Evolutionary conservation across 2,797 vertebrate species (phyloP).

Genomic region (Esox lucius): DNA sequence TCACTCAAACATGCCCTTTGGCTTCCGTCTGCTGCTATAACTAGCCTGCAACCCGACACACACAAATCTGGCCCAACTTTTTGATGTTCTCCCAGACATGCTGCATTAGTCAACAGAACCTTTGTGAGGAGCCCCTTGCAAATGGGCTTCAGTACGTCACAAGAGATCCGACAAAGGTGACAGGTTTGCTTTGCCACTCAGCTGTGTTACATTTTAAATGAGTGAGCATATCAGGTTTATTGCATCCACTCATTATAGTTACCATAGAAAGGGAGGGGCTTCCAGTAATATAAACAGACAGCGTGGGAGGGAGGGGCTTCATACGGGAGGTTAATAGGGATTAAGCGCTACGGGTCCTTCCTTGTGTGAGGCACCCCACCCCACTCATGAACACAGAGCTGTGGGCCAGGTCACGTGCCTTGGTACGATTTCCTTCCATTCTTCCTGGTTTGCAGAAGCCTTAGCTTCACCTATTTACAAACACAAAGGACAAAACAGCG

Average conservation of each 20-base stretch:
- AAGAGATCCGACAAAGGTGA: no score
- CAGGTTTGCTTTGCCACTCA: neutral
- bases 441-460: conserved; percentile 54
- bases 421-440: conserved; percentile 56
- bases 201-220: neutral
- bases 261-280: neutral
- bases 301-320: neutral
- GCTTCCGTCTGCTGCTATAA: conserved; percentile 33
- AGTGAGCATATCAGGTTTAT: neutral
- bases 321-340: neutral
- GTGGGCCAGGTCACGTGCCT: conserved; percentile 49
- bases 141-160: neutral
- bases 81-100: neutral
- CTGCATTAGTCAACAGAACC: neutral
- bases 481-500: conserved; percentile 24
- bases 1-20: conserved; percentile 26
- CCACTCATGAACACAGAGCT: conserved; percentile 2
- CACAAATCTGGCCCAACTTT: neutral
- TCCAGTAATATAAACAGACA: neutral
- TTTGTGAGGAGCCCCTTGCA: neutral
- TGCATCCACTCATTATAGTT: neutral
- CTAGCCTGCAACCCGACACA: conserved; percentile 43
- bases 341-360: conserved; percentile 21
- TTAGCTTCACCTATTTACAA: conserved; percentile 6
- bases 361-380: conserved; percentile 43